Evolutionary conservation across 2,888 invertebrate genomes (phyloP), one percentile per base, ranked within the genome.

Genomic region (Thymelicus lineola): DNA sequence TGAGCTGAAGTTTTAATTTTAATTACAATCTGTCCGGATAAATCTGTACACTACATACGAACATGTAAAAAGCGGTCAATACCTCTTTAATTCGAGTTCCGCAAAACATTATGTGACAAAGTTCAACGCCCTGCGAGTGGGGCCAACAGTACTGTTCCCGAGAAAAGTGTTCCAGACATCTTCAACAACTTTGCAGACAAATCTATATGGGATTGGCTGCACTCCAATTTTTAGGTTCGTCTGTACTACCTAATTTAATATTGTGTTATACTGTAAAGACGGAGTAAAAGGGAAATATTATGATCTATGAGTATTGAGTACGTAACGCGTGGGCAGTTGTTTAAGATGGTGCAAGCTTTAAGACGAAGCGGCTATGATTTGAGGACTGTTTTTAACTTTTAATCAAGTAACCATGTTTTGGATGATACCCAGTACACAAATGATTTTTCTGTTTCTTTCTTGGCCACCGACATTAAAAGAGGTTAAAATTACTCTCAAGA

Each of bases 101-200:
- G 69, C 58, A 58, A 63, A 62, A 63, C 42, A 36, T 62, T 68
- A 69, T 63, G 68, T 69, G 61, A 69, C 62, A 73, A 63, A 73
- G 73, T 69, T 71, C 75, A 74, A 57, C 68, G 73, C 50, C 69
- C 75, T 59, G 48, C n/a, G 58, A 63, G 62, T 57, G 62, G 46
- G 38, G 68, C 53, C 17, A 53, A 68, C 62, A 62, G 36, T 57
- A 57, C 38, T 38, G 57, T 57, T 59, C 60, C 48, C 14, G 61
- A 69, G 71, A 46, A 74, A 75, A 74, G 73, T 72, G 67, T 70
- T 68, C 70, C 72, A 72, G 74, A 76, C 75, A 70, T 70, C 73
- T 62, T 72, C 68, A 61, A 72, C 72, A 68, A 68, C 65, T 71
- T 66, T 66, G 70, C 64, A 63, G 72, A 74, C 75, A 76, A 76